Evolutionary conservation across 2,113 vertebrate genomes (phyloP), one percentile per base, ranked within the genome.

Genomic region (Euleptes europaea): DNA sequence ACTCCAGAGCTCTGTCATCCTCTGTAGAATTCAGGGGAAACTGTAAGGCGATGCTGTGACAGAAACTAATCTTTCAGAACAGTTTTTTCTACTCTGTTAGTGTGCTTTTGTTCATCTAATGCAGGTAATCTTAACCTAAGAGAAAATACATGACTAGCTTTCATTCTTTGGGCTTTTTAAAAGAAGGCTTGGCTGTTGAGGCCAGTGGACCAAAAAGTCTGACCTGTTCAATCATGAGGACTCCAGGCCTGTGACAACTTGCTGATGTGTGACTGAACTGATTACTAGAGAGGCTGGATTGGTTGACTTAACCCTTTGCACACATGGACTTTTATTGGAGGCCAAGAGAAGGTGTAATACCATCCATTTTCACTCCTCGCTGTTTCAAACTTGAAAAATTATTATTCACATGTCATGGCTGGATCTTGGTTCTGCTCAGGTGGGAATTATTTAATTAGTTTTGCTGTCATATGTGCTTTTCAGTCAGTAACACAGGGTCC

Each of bases 261-360:
- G 3, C 28, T 80, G 54, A 10, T 12, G n/a, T 82, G 69, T 90
- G 84, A 87, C 15, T 85, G 21, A 85, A 77, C 73, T 90, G 85
- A 74, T 92, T 42, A 79, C 49, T 51, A 74, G 40, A 80, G n/a
- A 1, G 72, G 42, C 82, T 88, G 26, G 6, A 90, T 40, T 1
- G 44, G 28, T 80, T 87, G 80, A 71, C 84, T 83, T 83, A 88
- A 90, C 44, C 74, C 7, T 78, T 84, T 54, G 26, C 1, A 19
- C 38, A 66, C n/a, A 66, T 0, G 0, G 31, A 72, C 75, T 84
- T 80, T 73, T 21, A 82, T 31, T n/a, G 77, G 63, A 38, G 69
- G 49, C 87, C 73, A 38, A 28, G 10, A 33, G 8, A 89, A 60
- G 3, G 80, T 84, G 76, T 9, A 13, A 35, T 75, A 4, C 21